A percentile compares a stretch with the other conserved stretches of the same genome.
phyloP scores from a whole-genome alignment of 1,140 invertebrate genomes.

The Diabrotica virgifera region DNA sequence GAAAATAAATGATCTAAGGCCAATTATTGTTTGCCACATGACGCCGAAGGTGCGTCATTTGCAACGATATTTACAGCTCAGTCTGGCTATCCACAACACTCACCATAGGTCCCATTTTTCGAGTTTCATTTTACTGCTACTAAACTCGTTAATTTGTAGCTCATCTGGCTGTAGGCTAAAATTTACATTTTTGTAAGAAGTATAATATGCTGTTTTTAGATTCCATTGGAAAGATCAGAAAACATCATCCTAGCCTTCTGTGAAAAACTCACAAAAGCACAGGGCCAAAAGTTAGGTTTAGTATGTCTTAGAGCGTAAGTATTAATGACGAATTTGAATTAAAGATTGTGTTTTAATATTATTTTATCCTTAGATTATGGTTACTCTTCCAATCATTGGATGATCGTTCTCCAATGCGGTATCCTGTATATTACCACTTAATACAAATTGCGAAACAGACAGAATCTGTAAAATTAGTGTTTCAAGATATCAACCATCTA shows the following conservation, averaged over 20 bases:
- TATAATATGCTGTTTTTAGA: slow-evolving; percentile 50
- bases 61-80: too few relatives aligned
- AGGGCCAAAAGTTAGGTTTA: slow-evolving; percentile 75
- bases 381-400: slow-evolving; percentile 88
- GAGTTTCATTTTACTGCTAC: too few relatives aligned
- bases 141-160: too few relatives aligned
- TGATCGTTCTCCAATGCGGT: slow-evolving; percentile 77
- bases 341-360: neutral
- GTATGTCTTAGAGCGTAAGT: slow-evolving; percentile 86
- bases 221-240: slow-evolving; percentile 83
- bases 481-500: slow-evolving; percentile 73
- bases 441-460: slow-evolving; percentile 84
- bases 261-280: slow-evolving; percentile 89
- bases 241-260: slow-evolving; percentile 88
- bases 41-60: too few relatives aligned
- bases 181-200: too few relatives aligned
- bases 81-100: too few relatives aligned
- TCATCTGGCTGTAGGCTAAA: too few relatives aligned
- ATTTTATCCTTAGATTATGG: slow-evolving; percentile 61
- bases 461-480: slow-evolving; percentile 80
- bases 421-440: slow-evolving; percentile 89
- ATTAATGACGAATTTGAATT: slow-evolving; percentile 10
- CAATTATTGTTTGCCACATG: too few relatives aligned
- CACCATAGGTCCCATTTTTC: too few relatives aligned
- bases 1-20: too few relatives aligned